A percentile compares a stretch with the other conserved stretches of the same genome.
Conservation (phyloP, 35 echinoderm and acorn worm species). For the Lytechinus pictus region DNA sequence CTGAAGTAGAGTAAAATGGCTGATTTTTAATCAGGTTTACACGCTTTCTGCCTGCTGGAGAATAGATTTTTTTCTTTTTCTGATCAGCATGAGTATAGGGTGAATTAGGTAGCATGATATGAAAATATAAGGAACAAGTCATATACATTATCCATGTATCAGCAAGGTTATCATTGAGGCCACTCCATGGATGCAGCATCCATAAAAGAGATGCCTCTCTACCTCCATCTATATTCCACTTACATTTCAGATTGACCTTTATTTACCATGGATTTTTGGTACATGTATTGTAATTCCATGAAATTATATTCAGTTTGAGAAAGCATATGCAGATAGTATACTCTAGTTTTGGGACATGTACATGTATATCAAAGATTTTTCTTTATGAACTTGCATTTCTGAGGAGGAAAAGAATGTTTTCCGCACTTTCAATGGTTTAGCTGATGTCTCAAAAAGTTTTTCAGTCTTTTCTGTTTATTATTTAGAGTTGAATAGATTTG, state of each 20-base stretch:
- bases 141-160: background rate
- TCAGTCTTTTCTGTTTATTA: background rate
- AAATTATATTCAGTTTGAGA: too few species aligned
- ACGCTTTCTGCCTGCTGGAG: background rate
- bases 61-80: background rate
- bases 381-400: too few species aligned
- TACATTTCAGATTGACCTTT: background rate
- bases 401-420: too few species aligned
- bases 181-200: background rate
- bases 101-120: background rate
- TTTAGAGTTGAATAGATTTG: background rate
- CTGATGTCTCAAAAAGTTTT: background rate
- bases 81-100: background rate
- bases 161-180: conserved; percentile 1
- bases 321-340: too few species aligned
- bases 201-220: background rate
- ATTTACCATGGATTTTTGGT: background rate
- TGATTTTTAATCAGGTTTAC: too few species aligned
- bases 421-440: background rate
- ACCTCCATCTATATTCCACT: background rate
- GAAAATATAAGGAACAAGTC: background rate
- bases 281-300: background rate
- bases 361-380: too few species aligned
- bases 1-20: too few species aligned
- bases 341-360: too few species aligned